Percentiles rank a stretch among this genome's conserved stretches.
These are phyloP conservation scores for Blastobasis lacticolella DNA, from an alignment of 2,888 invertebrate species.

Conservation along the genomic window DNA sequence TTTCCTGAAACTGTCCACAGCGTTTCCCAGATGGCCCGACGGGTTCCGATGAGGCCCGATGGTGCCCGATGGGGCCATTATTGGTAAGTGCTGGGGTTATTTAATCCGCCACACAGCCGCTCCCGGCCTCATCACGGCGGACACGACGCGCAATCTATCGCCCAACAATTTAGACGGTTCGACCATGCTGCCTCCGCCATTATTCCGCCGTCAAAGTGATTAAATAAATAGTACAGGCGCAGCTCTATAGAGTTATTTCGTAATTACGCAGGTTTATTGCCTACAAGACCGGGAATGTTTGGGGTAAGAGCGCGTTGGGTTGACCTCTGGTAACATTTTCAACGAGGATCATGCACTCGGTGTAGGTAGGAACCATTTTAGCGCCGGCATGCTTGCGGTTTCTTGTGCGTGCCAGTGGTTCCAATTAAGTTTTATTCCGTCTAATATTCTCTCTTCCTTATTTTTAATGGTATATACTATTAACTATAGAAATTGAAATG, in stretches of 20 bases:
- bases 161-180: constrained; percentile 49
- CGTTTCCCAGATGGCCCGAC: constrained; percentile 1
- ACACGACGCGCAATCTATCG: constrained; percentile 32
- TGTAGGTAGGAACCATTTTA: too few species aligned
- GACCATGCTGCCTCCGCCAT: constrained; percentile 43
- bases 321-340: constrained; percentile 26
- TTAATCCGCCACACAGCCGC: constrained; percentile 32
- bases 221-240: constrained; percentile 62
- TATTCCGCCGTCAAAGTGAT: constrained; percentile 72
- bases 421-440: too few species aligned
- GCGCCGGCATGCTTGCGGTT: too few species aligned
- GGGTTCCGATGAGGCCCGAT: too few species aligned
- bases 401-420: too few species aligned
- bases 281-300: constrained; percentile 57
- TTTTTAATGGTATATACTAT: too few species aligned
- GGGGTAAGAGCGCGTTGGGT: constrained; percentile 26
- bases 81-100: constrained; percentile 41
- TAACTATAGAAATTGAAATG: too few species aligned
- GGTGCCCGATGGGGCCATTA: constrained; percentile 13
- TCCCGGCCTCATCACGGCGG: constrained; percentile 33
- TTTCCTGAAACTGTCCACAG: neutral
- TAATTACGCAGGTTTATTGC: constrained; percentile 67
- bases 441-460: too few species aligned
- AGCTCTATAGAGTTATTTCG: constrained; percentile 62
- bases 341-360: too few species aligned